Evolutionary conservation across 2,113 vertebrate species (phyloP).

Genomic region (Cynopterus brachyotis): DNA sequence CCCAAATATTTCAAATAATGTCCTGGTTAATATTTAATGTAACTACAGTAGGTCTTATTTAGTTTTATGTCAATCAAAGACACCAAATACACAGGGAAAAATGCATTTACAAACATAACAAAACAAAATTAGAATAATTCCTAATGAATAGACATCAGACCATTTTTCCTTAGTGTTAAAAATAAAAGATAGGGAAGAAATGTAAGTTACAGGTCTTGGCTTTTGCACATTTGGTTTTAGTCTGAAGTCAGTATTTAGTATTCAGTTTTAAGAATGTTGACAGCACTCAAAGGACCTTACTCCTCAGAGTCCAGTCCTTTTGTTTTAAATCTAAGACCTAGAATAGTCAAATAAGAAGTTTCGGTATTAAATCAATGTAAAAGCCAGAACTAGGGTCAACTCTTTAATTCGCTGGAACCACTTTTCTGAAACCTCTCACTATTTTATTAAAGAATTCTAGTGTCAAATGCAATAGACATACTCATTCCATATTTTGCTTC

Average conservation of each 20-base stretch:
- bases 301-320: not conserved
- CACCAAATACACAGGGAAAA: conserved; percentile 47
- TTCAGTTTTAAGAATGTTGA: not conserved
- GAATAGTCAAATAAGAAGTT: not conserved
- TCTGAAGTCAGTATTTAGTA: not conserved
- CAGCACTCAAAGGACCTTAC: not conserved
- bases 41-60: conserved; percentile 55
- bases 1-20: conserved; percentile 57
- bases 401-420: not conserved
- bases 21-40: conserved; percentile 59
- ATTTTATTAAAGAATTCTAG: not conserved
- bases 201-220: not conserved
- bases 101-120: conserved; percentile 54
- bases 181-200: not conserved
- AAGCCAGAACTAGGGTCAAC: not conserved
- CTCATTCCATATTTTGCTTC: not conserved
- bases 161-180: conserved; percentile 60
- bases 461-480: not conserved
- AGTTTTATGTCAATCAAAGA: conserved; percentile 56
- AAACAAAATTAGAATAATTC: conserved; percentile 53
- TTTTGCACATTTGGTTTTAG: not conserved
- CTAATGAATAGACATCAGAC: conserved; percentile 42
- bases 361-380: not conserved
- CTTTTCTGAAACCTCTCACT: not conserved
- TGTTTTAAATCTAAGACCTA: not conserved